Conservation (phyloP, 1,140 invertebrate species). For the Halyomorpha halys region DNA sequence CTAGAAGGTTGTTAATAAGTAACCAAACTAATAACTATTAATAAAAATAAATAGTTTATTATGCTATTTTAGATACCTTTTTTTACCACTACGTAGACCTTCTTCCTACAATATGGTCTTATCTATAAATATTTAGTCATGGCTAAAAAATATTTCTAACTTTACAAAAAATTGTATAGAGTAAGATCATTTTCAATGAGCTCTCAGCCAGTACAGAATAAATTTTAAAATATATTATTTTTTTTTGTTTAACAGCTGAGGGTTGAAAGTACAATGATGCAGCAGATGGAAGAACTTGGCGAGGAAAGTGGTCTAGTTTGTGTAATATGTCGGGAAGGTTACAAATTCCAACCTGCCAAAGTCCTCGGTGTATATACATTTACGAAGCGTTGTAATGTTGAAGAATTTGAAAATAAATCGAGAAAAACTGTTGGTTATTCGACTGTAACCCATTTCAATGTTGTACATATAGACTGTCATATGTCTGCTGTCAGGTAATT, state of each 20-base stretch:
- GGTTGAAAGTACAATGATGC: conserved; percentile 76
- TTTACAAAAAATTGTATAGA: too few species aligned
- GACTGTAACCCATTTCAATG: conserved; percentile 96
- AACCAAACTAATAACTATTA: too few species aligned
- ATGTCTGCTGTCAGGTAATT: conserved; percentile 73
- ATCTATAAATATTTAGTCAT: too few species aligned
- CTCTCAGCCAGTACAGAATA: too few species aligned
- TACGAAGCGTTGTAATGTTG: conserved; percentile 89
- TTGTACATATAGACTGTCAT: conserved; percentile 96
- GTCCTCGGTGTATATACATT: conserved; percentile 93
- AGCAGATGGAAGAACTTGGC: conserved; percentile 88
- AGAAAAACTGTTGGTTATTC: conserved; percentile 77
- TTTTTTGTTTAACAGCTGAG: conserved; percentile 48
- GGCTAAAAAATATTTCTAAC: too few species aligned
- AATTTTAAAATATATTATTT: too few species aligned
- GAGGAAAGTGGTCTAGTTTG: conserved; percentile 94
- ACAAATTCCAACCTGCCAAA: conserved; percentile 86
- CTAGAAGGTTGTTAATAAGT: too few species aligned
- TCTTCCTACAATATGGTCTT: too few species aligned
- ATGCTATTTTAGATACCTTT: too few species aligned
- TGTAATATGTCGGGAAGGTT: conserved; percentile 95
- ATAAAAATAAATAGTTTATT: too few species aligned
- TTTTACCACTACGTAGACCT: too few species aligned
- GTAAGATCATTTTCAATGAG: too few species aligned
- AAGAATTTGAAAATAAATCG: conserved; percentile 81